Conservation (phyloP, 2,113 vertebrate genomes). For the Eidolon helvum region DNA sequence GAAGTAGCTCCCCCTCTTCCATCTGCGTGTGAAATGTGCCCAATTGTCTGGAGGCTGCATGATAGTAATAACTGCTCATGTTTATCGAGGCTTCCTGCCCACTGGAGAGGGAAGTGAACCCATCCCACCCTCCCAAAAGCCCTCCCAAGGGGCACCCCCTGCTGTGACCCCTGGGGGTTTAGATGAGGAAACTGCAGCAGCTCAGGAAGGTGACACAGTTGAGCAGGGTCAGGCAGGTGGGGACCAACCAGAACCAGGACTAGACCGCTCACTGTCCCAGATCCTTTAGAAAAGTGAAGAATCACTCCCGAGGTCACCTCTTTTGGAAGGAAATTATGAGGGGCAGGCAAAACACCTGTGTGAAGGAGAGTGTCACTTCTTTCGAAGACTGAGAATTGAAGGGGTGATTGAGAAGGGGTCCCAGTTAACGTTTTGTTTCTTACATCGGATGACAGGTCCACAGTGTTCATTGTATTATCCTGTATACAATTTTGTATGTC, state of each 20-base stretch:
- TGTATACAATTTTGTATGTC: not conserved
- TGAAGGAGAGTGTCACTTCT: not conserved
- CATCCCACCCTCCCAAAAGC: not conserved
- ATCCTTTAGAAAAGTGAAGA: not conserved
- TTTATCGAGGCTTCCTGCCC: not conserved
- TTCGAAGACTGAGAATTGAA: too few relatives aligned
- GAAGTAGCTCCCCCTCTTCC: too few relatives aligned
- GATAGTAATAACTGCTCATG: too few relatives aligned
- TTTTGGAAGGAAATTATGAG: not conserved
- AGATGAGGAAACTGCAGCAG: not conserved
- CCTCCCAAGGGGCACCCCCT: rapidly evolving
- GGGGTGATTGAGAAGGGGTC: rapidly evolving
- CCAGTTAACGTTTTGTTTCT: not conserved
- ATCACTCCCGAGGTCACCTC: rapidly evolving
- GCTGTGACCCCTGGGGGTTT: rapidly evolving
- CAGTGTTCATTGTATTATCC: not conserved
- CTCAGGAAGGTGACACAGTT: not conserved
- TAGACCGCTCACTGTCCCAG: rapidly evolving
- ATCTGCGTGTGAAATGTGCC: not conserved
- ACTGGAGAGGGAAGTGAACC: rapidly evolving
- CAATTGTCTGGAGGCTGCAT: rapidly evolving
- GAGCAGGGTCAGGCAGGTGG: not conserved
- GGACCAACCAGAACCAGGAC: not conserved
- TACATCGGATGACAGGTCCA: rapidly evolving
- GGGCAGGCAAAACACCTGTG: not conserved